These are phyloP conservation scores for Gymnopithys bicolor DNA, from an alignment of 2,797 vertebrate genomes.

Conservation along the genomic window DNA sequence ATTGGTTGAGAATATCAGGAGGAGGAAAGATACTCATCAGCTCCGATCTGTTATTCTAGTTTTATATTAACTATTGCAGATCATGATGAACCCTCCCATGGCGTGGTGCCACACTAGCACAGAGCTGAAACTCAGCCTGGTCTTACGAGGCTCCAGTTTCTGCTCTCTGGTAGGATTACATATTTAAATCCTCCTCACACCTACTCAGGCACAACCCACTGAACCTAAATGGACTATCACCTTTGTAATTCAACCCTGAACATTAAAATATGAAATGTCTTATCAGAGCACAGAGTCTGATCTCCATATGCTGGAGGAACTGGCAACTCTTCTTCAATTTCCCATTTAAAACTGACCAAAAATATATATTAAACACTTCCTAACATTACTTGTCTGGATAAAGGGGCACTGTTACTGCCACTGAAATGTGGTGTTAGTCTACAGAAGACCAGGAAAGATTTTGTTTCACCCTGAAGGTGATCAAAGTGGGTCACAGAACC, in stretches of 20 bases:
- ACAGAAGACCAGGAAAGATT: not conserved
- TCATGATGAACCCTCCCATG: not conserved
- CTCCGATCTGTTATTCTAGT: constrained; percentile 42
- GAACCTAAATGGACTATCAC: not conserved
- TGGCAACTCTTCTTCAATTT: not conserved
- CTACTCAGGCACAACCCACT: not conserved
- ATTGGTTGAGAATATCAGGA: constrained; percentile 22
- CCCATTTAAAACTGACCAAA: not conserved
- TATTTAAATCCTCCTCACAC: not conserved
- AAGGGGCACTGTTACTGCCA: not conserved
- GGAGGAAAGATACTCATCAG: constrained; percentile 59
- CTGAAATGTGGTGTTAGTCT: not conserved
- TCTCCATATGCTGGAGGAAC: not conserved
- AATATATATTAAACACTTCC: not conserved
- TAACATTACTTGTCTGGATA: not conserved
- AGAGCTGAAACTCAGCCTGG: not conserved
- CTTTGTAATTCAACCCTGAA: not conserved
- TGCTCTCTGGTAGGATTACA: not conserved
- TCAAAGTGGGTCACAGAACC: not conserved
- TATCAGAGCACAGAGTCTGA: not conserved
- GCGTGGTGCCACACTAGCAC: not conserved
- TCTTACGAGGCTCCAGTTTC: not conserved
- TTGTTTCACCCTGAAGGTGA: not conserved
- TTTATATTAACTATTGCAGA: constrained; percentile 55
- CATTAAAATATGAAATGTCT: not conserved